A percentile compares a stretch with the other conserved stretches of the same genome.
These are phyloP conservation scores for Vannuccia rotundouncinata DNA, from an alignment of 2,888 invertebrate species.

Conservation along the genomic window DNA sequence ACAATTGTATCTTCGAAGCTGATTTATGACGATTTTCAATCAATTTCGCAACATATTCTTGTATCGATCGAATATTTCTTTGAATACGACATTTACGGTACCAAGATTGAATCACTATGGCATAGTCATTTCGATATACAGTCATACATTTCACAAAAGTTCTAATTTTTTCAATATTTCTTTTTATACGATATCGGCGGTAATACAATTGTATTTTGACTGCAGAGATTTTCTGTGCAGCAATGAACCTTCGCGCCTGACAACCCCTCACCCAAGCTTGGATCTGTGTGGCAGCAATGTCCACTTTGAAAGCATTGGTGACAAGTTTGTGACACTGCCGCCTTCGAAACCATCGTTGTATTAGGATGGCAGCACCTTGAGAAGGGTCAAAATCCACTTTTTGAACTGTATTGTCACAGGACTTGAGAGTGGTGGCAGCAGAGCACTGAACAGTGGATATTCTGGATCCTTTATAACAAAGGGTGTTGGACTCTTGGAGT, in stretches of 20 bases:
- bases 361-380: constrained; percentile 41
- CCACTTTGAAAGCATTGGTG: neutral
- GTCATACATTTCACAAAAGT: no score
- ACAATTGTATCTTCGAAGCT: no score
- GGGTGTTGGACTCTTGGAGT: neutral
- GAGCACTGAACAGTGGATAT: neutral
- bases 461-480: neutral
- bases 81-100: no score
- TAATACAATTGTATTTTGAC: constrained; percentile 42
- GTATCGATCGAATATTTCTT: no score
- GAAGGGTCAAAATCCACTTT: neutral
- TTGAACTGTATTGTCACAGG: neutral
- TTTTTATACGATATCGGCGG: no score
- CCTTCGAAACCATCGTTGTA: constrained; percentile 41
- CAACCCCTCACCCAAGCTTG: constrained; percentile 7
- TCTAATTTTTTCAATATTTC: no score
- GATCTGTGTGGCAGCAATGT: neutral
- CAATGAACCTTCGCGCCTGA: neutral
- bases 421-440: neutral
- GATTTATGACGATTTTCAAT: no score
- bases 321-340: neutral
- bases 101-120: no score
- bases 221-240: constrained; percentile 37
- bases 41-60: no score
- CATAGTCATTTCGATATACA: no score